Base-by-base conservation (phyloP, 2,113 vertebrate genomes). In the Etheostoma spectabile region DNA sequence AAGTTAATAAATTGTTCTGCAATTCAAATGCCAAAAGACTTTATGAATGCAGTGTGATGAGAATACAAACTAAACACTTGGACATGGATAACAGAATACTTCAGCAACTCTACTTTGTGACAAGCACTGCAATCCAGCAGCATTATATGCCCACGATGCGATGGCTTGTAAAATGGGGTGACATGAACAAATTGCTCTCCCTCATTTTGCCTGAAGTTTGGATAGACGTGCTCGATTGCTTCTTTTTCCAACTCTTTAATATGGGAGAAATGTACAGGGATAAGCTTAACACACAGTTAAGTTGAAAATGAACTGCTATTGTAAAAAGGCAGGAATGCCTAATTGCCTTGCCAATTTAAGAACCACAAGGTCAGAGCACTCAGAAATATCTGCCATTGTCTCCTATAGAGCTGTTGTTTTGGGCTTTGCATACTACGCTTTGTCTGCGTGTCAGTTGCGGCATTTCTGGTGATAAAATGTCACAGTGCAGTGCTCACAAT, bases 391-490 rank as follows among this genome's bases (percentile, higher is more conserved):
- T 74, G 33, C 75, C 45, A 77, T 74, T 82, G 67, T 82, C 74
- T 83, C 35, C 48, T 46, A 35, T 45, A 35, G 56, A 77, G 77
- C 57, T 62, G 78, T 77, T 90, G 77, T 90, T 89, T 84, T 75
- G 65, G 61, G 70, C 64, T 79, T 79, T 86, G 64, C 52, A 46
- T 79, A 72, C 75, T 83, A 6, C 71, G 81, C 85, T 91, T 88
- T 87, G 87, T 90, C 73, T 89, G 64, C 2, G 2, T 74, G 78
- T 82, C 85, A 86, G 80, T 59, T 30, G 72, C 77, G 24, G 30
- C 65, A 77, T 91, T 82, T 64, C 80, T 86, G 70, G 56, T 82
- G 77, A 86, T 85, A 61, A 85, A 88, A 88, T 8, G 84, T 74
- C 79, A 81, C 74, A 79, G 24, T 15, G 55, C 11, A 35, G 21